A percentile compares a stretch with the other conserved stretches of the same genome.
Evolutionary conservation across 2,888 invertebrate genomes (phyloP).

Genomic region (Aporophyla nigra): DNA sequence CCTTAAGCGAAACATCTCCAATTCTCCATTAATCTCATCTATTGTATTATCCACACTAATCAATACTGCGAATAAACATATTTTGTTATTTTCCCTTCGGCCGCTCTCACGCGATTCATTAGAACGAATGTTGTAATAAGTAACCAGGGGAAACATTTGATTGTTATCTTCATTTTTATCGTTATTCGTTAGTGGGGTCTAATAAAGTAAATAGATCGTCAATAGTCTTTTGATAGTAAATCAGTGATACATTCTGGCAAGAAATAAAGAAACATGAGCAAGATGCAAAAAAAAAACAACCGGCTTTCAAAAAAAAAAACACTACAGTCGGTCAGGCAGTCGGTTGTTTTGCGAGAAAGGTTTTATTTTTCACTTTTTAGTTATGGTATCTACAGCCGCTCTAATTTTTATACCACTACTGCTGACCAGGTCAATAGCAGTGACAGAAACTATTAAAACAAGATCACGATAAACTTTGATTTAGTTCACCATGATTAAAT

Average conservation of each 20-base stretch:
- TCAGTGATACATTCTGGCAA: neutral
- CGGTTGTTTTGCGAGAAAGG: too few relatives aligned
- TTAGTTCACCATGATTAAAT: too few relatives aligned
- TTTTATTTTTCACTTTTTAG: too few relatives aligned
- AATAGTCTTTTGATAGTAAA: slow-evolving; percentile 4
- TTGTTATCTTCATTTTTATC: slow-evolving; percentile 46
- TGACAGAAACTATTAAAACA: too few relatives aligned
- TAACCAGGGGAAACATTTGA: slow-evolving; percentile 55
- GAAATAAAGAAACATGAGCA: too few relatives aligned
- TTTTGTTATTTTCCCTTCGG: slow-evolving; percentile 51
- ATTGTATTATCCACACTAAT: slow-evolving; percentile 61
- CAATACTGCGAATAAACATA: slow-evolving; percentile 62
- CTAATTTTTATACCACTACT: too few relatives aligned
- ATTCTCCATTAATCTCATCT: slow-evolving; percentile 62
- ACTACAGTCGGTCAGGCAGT: too few relatives aligned
- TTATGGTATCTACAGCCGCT: too few relatives aligned
- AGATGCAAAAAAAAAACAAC: too few relatives aligned
- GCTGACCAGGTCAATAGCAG: too few relatives aligned
- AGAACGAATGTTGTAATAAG: slow-evolving; percentile 48
- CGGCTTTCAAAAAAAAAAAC: too few relatives aligned
- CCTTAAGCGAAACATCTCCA: slow-evolving; percentile 45
- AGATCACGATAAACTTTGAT: too few relatives aligned
- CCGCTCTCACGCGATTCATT: slow-evolving; percentile 50
- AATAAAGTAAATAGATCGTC: slow-evolving; percentile 21
- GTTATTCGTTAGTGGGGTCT: slow-evolving; percentile 23